Evolutionary conservation across 2,888 invertebrate species (phyloP).

Genomic region (Plebejus melissa): DNA sequence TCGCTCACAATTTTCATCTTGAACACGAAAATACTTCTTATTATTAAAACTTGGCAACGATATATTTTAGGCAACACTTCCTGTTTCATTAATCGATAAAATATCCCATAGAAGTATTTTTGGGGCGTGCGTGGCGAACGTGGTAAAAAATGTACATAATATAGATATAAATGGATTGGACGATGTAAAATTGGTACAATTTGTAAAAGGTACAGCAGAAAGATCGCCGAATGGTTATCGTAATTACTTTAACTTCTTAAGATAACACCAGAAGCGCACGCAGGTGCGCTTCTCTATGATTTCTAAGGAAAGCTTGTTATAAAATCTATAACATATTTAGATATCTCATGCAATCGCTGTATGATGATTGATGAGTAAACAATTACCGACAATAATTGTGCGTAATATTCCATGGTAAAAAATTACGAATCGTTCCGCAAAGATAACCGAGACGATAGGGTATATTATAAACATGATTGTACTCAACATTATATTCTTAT

Average conservation of each 20-base stretch:
- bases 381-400: slow-evolving; percentile 29
- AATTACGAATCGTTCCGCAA: slow-evolving; percentile 42
- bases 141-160: neutral
- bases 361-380: neutral
- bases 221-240: too few relatives aligned
- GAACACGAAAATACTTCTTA: neutral
- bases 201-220: too few relatives aligned
- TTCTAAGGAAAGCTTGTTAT: slow-evolving; percentile 2
- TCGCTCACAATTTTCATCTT: neutral
- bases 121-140: neutral
- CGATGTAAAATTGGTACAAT: neutral
- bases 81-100: slow-evolving; percentile 14
- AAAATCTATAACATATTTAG: neutral
- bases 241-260: neutral
- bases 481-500: slow-evolving; percentile 19
- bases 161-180: neutral
- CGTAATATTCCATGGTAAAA: slow-evolving; percentile 37
- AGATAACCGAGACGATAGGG: slow-evolving; percentile 34
- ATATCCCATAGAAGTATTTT: neutral
- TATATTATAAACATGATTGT: neutral
- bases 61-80: slow-evolving; percentile 17
- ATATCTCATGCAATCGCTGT: slow-evolving; percentile 9
- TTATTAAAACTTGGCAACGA: slow-evolving; percentile 16
- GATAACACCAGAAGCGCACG: neutral
- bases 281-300: neutral